Percentiles rank a stretch among this genome's conserved stretches.
These are phyloP conservation scores for Conchocele bisecta DNA, from an alignment of 2,888 invertebrate species.

Conservation along the genomic window DNA sequence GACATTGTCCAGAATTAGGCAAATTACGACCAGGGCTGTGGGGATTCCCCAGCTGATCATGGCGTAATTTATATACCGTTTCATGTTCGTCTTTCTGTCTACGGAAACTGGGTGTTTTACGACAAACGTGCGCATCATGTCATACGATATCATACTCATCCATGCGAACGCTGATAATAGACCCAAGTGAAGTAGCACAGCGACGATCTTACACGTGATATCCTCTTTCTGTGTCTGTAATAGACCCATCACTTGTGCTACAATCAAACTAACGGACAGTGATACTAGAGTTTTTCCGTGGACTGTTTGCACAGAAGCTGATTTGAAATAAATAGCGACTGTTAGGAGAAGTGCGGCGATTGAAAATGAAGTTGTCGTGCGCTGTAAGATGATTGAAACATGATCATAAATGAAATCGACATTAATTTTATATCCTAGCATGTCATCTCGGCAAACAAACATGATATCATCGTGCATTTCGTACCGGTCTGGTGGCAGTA, in stretches of 20 bases:
- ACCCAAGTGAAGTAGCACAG: background rate
- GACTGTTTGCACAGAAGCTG: background rate
- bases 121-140: background rate
- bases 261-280: slow-evolving; percentile 1
- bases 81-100: background rate
- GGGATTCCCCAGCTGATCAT: background rate
- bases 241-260: background rate
- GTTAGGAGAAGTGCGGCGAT: background rate
- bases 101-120: background rate
- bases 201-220: background rate
- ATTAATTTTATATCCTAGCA: too few species aligned
- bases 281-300: slow-evolving; percentile 9
- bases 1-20: background rate
- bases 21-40: background rate
- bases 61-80: background rate
- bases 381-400: too few species aligned
- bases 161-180: slow-evolving; percentile 3
- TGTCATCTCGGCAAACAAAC: slow-evolving; percentile 4
- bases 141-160: slow-evolving; percentile 17
- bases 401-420: too few species aligned
- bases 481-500: background rate
- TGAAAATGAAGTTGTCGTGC: background rate
- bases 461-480: background rate
- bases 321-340: slow-evolving; percentile 1
- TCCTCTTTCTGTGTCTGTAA: background rate